A percentile compares a stretch with the other conserved stretches of the same genome.
These are phyloP conservation scores for Unio delphinus DNA, from an alignment of 2,888 invertebrate species.

Conservation along the genomic window DNA sequence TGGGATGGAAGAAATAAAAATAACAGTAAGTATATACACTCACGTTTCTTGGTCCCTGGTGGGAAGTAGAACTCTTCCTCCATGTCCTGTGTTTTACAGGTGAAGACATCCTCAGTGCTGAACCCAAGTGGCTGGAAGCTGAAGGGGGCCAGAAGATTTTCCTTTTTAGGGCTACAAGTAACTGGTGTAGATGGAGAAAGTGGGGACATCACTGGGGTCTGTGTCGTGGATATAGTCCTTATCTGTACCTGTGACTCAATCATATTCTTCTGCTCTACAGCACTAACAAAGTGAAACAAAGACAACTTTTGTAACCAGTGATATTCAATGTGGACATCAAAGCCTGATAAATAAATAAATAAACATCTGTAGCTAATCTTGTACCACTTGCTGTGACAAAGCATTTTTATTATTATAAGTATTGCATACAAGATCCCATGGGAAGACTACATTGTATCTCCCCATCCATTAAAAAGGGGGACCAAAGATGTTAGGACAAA, in stretches of 20 bases:
- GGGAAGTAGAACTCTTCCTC: slow-evolving; percentile 37
- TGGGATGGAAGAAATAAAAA: too few species aligned
- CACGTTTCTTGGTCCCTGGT: slow-evolving; percentile 30
- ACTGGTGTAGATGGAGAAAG: neutral
- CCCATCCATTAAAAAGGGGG: too few species aligned
- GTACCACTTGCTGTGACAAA: too few species aligned
- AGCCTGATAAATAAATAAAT: too few species aligned
- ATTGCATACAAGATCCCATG: too few species aligned
- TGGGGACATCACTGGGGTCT: neutral
- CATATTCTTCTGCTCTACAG: slow-evolving; percentile 44
- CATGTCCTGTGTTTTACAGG: slow-evolving; percentile 39
- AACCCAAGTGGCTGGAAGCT: slow-evolving; percentile 19
- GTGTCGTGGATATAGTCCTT: neutral
- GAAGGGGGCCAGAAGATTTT: slow-evolving; percentile 1
- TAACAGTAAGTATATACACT: slow-evolving; percentile 1
- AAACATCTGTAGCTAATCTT: too few species aligned
- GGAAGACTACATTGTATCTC: too few species aligned
- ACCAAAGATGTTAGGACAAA: too few species aligned
- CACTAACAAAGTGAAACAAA: slow-evolving; percentile 27
- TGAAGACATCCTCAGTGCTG: slow-evolving; percentile 36
- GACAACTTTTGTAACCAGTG: neutral
- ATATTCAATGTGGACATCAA: too few species aligned
- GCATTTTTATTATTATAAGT: too few species aligned
- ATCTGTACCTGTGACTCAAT: slow-evolving; percentile 47
- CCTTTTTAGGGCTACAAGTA: neutral